Evolutionary conservation across 53 echinoderm and acorn worm species (phyloP).

Genomic region (Holothuria leucospilota): DNA sequence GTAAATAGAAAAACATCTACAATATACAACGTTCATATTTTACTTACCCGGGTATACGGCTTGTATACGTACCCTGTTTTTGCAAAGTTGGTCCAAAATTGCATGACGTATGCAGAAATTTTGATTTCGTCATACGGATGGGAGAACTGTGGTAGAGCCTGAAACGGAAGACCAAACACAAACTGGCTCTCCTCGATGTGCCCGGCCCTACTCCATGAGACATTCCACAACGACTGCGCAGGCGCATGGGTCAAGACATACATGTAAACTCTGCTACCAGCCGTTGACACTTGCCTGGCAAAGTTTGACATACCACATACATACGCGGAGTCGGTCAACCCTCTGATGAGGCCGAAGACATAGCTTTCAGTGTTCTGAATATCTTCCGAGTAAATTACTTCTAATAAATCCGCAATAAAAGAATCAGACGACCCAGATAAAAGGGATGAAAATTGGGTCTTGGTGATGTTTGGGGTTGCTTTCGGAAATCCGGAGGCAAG

Average conservation of each 20-base stretch:
- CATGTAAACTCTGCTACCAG: constrained; percentile 18
- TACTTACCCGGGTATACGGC: too few relatives aligned
- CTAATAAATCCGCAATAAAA: neutral
- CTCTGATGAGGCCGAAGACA: neutral
- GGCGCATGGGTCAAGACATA: constrained; percentile 10
- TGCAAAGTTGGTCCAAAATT: constrained; percentile 32
- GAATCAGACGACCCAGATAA: neutral
- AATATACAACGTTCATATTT: too few relatives aligned
- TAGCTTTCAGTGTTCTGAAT: neutral
- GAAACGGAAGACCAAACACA: constrained; percentile 22
- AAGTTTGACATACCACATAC: neutral
- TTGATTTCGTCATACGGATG: constrained; percentile 17
- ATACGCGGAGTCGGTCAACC: too few relatives aligned
- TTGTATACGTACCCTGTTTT: constrained; percentile 5
- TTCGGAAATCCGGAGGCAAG: too few relatives aligned
- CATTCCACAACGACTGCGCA: neutral
- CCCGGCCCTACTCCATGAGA: neutral
- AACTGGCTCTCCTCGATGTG: constrained; percentile 15
- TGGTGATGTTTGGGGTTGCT: neutral
- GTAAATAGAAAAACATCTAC: too few relatives aligned
- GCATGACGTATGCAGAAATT: constrained; percentile 3
- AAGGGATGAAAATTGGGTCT: neutral
- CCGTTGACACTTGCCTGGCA: neutral
- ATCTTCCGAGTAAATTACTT: neutral
- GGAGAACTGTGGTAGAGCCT: neutral